These are phyloP conservation scores for Spodoptera frugiperda DNA, from an alignment of 1,140 invertebrate species.

Conservation along the genomic window DNA sequence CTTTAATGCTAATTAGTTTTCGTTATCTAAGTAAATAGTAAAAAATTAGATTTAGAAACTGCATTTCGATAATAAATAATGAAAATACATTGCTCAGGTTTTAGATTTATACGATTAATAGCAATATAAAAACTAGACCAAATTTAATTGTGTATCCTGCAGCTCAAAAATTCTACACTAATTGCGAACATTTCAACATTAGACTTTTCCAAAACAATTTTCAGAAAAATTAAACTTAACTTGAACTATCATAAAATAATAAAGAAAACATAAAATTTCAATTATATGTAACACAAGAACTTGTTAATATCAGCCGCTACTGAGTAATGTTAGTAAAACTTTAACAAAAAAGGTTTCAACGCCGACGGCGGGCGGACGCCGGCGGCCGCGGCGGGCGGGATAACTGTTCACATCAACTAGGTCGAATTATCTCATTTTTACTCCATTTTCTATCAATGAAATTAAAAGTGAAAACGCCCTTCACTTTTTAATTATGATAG, in stretches of 20 bases:
- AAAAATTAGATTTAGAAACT: not conserved
- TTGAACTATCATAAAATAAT: not conserved
- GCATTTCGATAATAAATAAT: no score
- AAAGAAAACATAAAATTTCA: not conserved
- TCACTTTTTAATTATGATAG: slow-evolving; percentile 57
- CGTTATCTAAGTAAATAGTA: not conserved
- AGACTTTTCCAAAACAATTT: no score
- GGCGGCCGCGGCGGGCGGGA: slow-evolving; percentile 50
- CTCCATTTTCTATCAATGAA: slow-evolving; percentile 69
- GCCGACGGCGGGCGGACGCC: slow-evolving; percentile 58
- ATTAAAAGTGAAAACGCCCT: slow-evolving; percentile 73
- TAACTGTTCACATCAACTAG: slow-evolving; percentile 79
- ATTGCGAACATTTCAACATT: no score
- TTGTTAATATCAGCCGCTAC: slow-evolving; percentile 7
- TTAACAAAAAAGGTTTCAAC: slow-evolving; percentile 64
- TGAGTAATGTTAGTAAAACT: slow-evolving; percentile 56
- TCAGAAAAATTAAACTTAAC: no score
- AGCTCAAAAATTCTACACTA: no score
- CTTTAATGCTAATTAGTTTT: no score
- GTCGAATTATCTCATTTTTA: slow-evolving; percentile 75
- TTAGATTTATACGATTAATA: no score
- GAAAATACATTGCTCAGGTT: no score
- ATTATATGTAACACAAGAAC: slow-evolving; percentile 1
- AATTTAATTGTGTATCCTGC: no score
- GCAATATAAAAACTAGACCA: no score